Conservation (phyloP, 2,113 vertebrate species). For the Macrotus californicus region DNA sequence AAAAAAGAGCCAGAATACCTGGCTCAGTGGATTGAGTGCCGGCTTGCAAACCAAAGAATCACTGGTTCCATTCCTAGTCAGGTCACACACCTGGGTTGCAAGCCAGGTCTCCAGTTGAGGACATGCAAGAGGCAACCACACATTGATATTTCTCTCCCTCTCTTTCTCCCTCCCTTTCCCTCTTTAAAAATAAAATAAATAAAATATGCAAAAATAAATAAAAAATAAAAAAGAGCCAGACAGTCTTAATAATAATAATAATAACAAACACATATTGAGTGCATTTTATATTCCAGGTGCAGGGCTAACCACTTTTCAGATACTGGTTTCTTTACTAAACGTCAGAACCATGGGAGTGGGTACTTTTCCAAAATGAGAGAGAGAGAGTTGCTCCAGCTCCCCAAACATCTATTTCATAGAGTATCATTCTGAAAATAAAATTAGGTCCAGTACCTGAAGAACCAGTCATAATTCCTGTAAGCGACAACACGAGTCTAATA, state of each 20-base stretch:
- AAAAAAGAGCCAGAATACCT: no score
- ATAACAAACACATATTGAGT: not conserved
- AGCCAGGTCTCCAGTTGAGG: no score
- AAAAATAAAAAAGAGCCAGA: not conserved
- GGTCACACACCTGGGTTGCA: no score
- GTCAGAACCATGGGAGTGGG: not conserved
- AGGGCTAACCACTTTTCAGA: not conserved
- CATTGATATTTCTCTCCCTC: no score
- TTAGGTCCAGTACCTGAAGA: not conserved
- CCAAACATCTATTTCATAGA: not conserved
- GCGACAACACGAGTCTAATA: not conserved
- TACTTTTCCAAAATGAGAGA: not conserved
- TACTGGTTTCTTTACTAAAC: not conserved
- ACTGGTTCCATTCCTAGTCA: no score
- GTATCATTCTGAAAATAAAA: slow-evolving; percentile 3
- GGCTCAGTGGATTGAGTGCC: no score
- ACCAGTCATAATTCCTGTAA: not conserved
- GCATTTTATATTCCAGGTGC: not conserved
- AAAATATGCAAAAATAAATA: no score
- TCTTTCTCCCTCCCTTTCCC: no score
- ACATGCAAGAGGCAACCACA: no score
- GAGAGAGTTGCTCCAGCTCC: not conserved
- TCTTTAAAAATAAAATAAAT: no score
- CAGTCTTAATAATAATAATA: not conserved
- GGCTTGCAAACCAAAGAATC: no score